Percentiles rank a stretch among this genome's conserved stretches.
phyloP scores from a whole-genome alignment of 2,888 invertebrate genomes.

The Lymantria dispar region DNA sequence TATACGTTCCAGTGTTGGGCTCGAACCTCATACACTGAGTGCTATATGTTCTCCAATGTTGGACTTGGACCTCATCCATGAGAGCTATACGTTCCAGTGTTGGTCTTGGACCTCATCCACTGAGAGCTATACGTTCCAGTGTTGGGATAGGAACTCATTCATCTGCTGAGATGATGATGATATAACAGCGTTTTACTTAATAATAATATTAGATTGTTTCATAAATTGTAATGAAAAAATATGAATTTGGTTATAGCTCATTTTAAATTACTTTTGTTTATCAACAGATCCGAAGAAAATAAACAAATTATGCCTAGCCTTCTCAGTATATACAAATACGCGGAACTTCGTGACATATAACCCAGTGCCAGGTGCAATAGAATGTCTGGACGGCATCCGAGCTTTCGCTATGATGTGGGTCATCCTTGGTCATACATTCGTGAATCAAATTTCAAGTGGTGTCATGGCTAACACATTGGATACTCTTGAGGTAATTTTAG shows the following conservation, averaged over 20 bases:
- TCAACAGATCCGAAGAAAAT: conserved; percentile 44
- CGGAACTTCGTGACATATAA: conserved; percentile 57
- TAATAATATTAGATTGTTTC: not conserved
- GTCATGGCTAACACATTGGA: conserved; percentile 44
- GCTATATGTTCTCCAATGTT: too few relatives aligned
- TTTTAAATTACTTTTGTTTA: not conserved
- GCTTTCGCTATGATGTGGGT: conserved; percentile 76
- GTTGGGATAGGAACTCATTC: not conserved
- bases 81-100: too few relatives aligned
- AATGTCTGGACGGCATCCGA: conserved; percentile 73
- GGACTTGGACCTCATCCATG: too few relatives aligned
- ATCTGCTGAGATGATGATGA: not conserved
- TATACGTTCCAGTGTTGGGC: too few relatives aligned
- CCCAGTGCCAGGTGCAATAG: conserved; percentile 51
- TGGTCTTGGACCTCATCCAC: too few relatives aligned
- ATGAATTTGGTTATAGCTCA: too few relatives aligned
- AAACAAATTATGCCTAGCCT: conserved; percentile 39
- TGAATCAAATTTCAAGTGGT: conserved; percentile 25
- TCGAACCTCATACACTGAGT: too few relatives aligned
- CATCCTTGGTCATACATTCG: conserved; percentile 62
- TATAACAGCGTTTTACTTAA: not conserved
- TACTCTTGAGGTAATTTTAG: conserved; percentile 36
- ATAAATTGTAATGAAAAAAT: not conserved
- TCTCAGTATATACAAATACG: conserved; percentile 66
- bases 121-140: too few relatives aligned